These are phyloP conservation scores for Gymnocephalus cernua DNA, from an alignment of 2,113 vertebrate genomes.

Conservation along the genomic window DNA sequence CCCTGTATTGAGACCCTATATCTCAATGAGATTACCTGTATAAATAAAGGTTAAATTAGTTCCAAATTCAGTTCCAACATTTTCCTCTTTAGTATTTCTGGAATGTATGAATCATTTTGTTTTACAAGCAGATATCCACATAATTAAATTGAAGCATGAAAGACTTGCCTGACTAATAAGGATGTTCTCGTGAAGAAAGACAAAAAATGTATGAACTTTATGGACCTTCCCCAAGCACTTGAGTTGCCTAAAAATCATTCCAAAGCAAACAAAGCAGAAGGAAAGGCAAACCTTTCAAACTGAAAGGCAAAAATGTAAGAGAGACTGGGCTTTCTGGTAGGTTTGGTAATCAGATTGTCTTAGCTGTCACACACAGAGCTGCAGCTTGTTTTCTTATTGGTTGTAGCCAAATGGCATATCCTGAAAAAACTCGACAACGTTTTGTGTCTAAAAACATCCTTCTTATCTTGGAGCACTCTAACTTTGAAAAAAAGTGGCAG, in stretches of 20 bases:
- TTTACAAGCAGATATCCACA: neutral
- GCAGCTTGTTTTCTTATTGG: neutral
- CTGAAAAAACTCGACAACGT: neutral
- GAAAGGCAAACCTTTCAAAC: too few species aligned
- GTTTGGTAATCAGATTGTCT: neutral
- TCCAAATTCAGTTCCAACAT: too few species aligned
- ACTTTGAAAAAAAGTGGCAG: neutral
- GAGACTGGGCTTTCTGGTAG: neutral
- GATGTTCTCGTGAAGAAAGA: neutral
- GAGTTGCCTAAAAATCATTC: neutral
- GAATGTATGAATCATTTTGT: neutral
- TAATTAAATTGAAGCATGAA: neutral
- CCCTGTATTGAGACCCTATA: too few species aligned
- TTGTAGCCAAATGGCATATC: neutral
- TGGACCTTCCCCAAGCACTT: neutral
- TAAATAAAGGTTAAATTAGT: too few species aligned
- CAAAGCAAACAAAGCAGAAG: neutral
- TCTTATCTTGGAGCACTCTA: neutral
- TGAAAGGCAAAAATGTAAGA: neutral
- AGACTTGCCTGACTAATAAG: neutral
- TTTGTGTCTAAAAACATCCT: neutral
- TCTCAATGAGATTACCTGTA: too few species aligned
- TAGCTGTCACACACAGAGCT: neutral
- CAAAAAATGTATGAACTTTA: neutral
- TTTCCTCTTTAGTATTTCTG: neutral